A percentile compares a stretch with the other conserved stretches of the same genome.
phyloP scores from a whole-genome alignment of 2,888 invertebrate species.

The Heliconius ethilla region DNA sequence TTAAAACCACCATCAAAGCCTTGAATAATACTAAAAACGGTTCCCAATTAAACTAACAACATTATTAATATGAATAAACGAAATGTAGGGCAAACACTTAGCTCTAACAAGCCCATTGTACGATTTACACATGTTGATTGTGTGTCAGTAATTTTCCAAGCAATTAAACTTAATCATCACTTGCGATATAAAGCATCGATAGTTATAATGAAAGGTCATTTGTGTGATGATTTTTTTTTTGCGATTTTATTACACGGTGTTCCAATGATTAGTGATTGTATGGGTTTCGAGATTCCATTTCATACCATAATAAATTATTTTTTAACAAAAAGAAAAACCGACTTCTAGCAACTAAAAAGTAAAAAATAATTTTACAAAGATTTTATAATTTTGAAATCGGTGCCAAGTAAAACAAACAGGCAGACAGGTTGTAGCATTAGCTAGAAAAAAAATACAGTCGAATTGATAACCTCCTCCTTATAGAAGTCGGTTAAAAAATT shows the following conservation, averaged over 20 bases:
- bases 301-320: too few species aligned
- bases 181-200: slow-evolving; percentile 16
- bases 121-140: neutral
- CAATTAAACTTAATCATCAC: slow-evolving; percentile 25
- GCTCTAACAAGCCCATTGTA: neutral
- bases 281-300: too few species aligned
- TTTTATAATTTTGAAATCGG: too few species aligned
- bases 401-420: too few species aligned
- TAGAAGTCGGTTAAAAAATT: too few species aligned
- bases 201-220: slow-evolving; percentile 15
- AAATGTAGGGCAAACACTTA: neutral
- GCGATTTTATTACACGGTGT: neutral
- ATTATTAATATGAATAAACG: neutral
- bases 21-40: neutral
- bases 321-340: too few species aligned
- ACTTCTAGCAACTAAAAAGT: too few species aligned
- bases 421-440: too few species aligned
- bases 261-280: neutral
- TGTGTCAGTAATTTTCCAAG: slow-evolving; percentile 20
- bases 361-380: too few species aligned
- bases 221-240: slow-evolving; percentile 4
- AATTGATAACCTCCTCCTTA: too few species aligned
- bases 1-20: neutral
- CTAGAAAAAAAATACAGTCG: too few species aligned
- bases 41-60: neutral